Evolutionary conservation across 2,888 invertebrate genomes (phyloP).

Genomic region (Trichogramma dendrolimi): DNA sequence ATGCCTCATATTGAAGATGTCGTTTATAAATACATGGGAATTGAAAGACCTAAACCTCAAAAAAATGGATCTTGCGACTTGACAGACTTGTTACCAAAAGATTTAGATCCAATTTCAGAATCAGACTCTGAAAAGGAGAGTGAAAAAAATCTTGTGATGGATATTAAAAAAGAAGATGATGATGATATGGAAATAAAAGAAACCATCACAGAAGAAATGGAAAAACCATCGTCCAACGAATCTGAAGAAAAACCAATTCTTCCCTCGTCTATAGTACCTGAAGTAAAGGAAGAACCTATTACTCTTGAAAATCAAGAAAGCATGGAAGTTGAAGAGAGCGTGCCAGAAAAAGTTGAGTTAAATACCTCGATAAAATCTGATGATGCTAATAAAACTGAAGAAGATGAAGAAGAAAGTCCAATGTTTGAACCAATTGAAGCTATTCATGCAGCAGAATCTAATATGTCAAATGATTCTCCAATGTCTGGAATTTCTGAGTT

Average conservation of each 20-base stretch:
- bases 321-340: conserved; percentile 22
- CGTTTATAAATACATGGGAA: conserved; percentile 80
- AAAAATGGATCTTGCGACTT: conserved; percentile 44
- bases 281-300: conserved; percentile 17
- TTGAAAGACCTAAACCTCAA: conserved; percentile 64
- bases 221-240: conserved; percentile 14
- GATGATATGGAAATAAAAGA: conserved; percentile 17
- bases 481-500: conserved; percentile 59
- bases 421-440: conserved; percentile 63
- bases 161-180: conserved; percentile 40
- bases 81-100: conserved; percentile 67
- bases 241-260: conserved; percentile 13
- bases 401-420: conserved; percentile 64
- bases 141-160: conserved; percentile 48
- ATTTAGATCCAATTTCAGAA: conserved; percentile 77
- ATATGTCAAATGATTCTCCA: conserved; percentile 59
- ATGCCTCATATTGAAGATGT: conserved; percentile 88
- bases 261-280: background rate
- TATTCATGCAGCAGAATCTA: conserved; percentile 52
- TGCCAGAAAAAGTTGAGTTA: conserved; percentile 21
- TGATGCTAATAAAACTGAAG: conserved; percentile 50
- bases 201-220: conserved; percentile 26
- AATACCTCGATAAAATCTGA: conserved; percentile 49
- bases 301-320: conserved; percentile 32
- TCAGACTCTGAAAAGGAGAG: conserved; percentile 61